Evolutionary conservation across 37 sponge, comb jelly and placozoan species (phyloP).

Genomic region (Amphimedon queenslandica): DNA sequence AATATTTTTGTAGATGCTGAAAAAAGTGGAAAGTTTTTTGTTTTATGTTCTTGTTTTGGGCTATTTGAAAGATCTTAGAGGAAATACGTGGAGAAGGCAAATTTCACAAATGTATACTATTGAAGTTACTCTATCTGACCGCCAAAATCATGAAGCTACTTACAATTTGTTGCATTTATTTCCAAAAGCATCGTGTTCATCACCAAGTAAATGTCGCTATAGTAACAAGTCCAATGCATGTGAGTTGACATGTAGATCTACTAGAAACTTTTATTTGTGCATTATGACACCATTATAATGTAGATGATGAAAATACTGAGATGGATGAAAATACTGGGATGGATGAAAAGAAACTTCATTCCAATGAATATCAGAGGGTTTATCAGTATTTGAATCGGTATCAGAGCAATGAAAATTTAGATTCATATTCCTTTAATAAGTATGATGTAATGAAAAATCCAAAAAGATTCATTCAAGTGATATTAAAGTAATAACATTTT

Average conservation of each 20-base stretch:
- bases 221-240: too few species aligned
- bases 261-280: too few species aligned
- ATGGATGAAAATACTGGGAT: slow-evolving; percentile 13
- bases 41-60: slow-evolving; percentile 48
- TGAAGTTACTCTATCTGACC: slow-evolving; percentile 45
- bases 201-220: too few species aligned
- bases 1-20: slow-evolving; percentile 22
- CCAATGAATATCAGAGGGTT: slow-evolving; percentile 55
- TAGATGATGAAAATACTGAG: too few species aligned
- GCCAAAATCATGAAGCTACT: not conserved
- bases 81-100: slow-evolving; percentile 50
- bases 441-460: slow-evolving; percentile 12
- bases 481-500: slow-evolving; percentile 27
- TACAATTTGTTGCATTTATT: not conserved
- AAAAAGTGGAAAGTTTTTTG: slow-evolving; percentile 33
- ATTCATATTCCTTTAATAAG: slow-evolving; percentile 19
- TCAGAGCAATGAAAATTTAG: slow-evolving; percentile 6
- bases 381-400: slow-evolving; percentile 60
- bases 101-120: slow-evolving; percentile 38
- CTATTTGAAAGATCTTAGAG: slow-evolving; percentile 39
- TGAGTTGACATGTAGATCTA: too few species aligned
- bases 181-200: not conserved
- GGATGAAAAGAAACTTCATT: slow-evolving; percentile 33
- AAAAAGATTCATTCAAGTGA: slow-evolving; percentile 24
- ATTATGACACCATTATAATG: too few species aligned